A percentile compares a stretch with the other conserved stretches of the same genome.
Evolutionary conservation across 1,140 invertebrate genomes (phyloP).

Genomic region (Lepidurus apus): DNA sequence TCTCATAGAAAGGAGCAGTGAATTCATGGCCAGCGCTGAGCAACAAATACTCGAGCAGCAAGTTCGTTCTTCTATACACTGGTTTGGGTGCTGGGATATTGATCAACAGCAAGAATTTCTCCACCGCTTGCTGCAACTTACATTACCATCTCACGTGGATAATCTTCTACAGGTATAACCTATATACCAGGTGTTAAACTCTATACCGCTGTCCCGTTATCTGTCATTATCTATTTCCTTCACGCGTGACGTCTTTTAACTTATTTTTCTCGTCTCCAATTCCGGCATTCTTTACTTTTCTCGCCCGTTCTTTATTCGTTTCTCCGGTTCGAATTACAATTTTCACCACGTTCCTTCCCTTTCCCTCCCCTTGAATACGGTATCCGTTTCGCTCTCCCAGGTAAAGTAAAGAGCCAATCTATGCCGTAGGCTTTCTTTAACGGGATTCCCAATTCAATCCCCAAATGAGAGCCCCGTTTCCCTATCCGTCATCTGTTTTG

Average conservation of each 20-base stretch:
- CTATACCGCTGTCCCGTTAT: background rate
- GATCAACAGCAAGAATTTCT: background rate
- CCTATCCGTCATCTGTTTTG: background rate
- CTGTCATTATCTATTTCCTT: background rate
- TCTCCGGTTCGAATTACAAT: background rate
- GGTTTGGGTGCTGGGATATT: background rate
- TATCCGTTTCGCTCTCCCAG: background rate
- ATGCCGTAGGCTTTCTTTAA: constrained; percentile 6
- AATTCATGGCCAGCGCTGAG: background rate
- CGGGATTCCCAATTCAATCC: background rate
- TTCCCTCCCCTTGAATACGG: background rate
- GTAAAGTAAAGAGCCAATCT: background rate
- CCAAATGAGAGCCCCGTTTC: background rate
- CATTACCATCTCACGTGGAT: background rate
- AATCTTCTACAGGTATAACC: background rate
- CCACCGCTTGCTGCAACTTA: background rate
- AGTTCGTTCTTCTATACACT: background rate
- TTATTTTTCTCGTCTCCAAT: background rate
- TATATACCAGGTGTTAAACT: background rate
- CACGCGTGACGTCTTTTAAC: background rate
- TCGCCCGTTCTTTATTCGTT: no score
- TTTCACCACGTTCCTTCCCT: background rate
- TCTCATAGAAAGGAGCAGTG: background rate
- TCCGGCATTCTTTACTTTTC: background rate
- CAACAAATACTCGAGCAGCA: background rate